phyloP scores from a whole-genome alignment of 2,113 vertebrate genomes.

The Coracopsis vasa region DNA sequence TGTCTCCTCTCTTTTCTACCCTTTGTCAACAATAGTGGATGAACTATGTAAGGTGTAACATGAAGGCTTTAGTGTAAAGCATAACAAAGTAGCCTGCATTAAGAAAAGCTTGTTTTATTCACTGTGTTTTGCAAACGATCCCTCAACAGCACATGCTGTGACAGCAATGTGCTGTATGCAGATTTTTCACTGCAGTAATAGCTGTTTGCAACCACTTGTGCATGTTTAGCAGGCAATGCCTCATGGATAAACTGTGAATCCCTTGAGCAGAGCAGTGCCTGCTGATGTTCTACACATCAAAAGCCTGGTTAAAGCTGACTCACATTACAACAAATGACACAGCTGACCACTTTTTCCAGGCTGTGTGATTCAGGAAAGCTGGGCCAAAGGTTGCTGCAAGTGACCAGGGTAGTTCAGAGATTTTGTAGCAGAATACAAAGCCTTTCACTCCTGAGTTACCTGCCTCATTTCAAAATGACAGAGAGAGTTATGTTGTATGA shows the following conservation, averaged over 20 bases:
- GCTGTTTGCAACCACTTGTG: not conserved
- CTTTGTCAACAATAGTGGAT: not conserved
- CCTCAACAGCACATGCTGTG: not conserved
- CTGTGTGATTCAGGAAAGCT: not conserved
- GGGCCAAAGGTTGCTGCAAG: not conserved
- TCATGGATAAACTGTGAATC: not conserved
- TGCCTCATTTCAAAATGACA: not conserved
- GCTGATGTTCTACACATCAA: not conserved
- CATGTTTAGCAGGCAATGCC: not conserved
- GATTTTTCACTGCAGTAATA: not conserved
- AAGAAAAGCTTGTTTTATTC: not conserved
- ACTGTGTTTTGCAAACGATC: not conserved
- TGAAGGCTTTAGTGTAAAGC: not conserved
- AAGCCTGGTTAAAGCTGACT: not conserved
- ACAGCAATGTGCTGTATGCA: not conserved
- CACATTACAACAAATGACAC: not conserved
- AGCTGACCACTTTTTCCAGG: not conserved
- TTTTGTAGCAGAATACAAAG: not conserved
- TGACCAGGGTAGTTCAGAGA: not conserved
- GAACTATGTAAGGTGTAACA: not conserved
- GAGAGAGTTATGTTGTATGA: not conserved
- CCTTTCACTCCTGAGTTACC: not conserved
- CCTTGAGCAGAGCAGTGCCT: not conserved
- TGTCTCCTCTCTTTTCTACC: not conserved
- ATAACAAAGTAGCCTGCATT: not conserved